These are phyloP conservation scores for Mizuhopecten yessoensis DNA, from an alignment of 1,140 invertebrate species.

Conservation along the genomic window DNA sequence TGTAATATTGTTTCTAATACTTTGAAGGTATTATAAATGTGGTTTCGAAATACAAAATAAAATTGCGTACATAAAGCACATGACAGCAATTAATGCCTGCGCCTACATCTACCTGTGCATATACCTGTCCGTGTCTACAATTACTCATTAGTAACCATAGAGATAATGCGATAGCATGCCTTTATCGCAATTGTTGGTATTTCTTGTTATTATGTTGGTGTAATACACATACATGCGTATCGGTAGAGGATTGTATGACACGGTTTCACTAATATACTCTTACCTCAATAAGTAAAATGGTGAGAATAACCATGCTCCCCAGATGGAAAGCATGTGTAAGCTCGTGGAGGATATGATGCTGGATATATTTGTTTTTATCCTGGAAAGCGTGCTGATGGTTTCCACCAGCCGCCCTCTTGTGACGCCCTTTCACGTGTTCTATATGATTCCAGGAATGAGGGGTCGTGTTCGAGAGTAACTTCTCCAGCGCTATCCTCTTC, in stretches of 20 bases:
- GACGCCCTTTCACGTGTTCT: constrained; percentile 57
- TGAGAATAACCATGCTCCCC: constrained; percentile 76
- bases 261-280: neutral
- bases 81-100: neutral
- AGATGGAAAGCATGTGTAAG: constrained; percentile 79
- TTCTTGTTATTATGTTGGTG: too few species aligned
- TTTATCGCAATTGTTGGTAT: neutral
- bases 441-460: constrained; percentile 54
- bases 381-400: constrained; percentile 68
- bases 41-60: neutral
- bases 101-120: neutral
- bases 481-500: constrained; percentile 53
- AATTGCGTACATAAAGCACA: neutral
- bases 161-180: neutral
- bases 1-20: too few species aligned
- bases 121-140: constrained; percentile 28
- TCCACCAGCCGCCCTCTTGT: constrained; percentile 63
- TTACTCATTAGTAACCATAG: neutral
- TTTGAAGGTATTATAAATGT: neutral
- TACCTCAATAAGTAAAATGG: constrained; percentile 76
- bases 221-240: too few species aligned
- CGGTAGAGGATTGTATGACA: too few species aligned
- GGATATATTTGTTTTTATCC: constrained; percentile 59
- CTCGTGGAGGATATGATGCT: constrained; percentile 73
- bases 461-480: constrained; percentile 52